phyloP scores from a whole-genome alignment of 2,888 invertebrate genomes.

The Xestoiulus laeticollis region DNA sequence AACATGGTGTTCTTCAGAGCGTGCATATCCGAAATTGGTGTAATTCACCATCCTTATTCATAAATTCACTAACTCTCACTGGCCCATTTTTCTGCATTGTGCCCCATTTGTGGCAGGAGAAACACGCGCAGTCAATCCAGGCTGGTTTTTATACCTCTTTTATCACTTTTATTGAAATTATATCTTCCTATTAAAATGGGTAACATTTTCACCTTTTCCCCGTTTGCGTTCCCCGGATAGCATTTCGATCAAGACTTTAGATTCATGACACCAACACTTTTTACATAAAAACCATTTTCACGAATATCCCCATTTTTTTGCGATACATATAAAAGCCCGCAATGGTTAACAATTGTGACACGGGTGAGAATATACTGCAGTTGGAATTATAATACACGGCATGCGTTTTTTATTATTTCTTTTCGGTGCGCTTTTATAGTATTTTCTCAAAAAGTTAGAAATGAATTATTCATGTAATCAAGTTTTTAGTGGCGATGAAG shows the following conservation, averaged over 20 bases:
- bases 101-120: constrained; percentile 6
- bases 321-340: constrained; percentile 30
- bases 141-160: background rate
- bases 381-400: constrained; percentile 20
- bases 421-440: constrained; percentile 29
- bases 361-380: constrained; percentile 36
- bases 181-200: constrained; percentile 22
- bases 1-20: background rate
- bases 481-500: constrained; percentile 48
- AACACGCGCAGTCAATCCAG: constrained; percentile 27
- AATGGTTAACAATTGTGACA: constrained; percentile 36
- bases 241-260: constrained; percentile 38
- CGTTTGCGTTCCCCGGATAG: background rate
- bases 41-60: background rate
- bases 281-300: background rate
- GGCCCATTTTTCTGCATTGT: background rate
- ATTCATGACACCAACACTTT: constrained; percentile 23
- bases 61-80: background rate
- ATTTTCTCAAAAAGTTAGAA: constrained; percentile 43
- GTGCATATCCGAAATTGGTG: background rate
- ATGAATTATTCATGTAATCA: constrained; percentile 50
- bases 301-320: background rate
- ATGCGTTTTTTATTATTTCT: constrained; percentile 43
- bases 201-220: constrained; percentile 25
- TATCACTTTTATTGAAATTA: constrained; percentile 30